Conservation (phyloP, 2,797 vertebrate species). For the Acipenser oxyrinchus region DNA sequence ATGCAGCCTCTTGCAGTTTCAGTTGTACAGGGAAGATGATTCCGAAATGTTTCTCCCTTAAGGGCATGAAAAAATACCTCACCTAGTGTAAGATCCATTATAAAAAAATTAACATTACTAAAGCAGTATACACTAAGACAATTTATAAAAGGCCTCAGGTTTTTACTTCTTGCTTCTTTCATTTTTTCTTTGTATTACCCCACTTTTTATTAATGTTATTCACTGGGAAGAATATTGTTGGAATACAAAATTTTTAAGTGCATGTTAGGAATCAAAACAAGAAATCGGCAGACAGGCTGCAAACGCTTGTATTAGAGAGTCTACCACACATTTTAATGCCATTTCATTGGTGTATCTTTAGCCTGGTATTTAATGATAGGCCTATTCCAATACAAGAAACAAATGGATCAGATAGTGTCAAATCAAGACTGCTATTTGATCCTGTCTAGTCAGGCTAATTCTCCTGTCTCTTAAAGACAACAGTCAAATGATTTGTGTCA, state of each 20-base stretch:
- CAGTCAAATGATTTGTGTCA: constrained; percentile 46
- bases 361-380: constrained; percentile 50
- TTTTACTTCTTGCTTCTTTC: neutral
- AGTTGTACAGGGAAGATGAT: no score
- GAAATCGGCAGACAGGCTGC: constrained; percentile 19
- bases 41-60: no score
- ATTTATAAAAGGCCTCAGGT: neutral
- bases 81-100: neutral
- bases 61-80: no score
- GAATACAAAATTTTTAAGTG: neutral
- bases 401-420: constrained; percentile 60
- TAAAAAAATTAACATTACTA: neutral
- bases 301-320: neutral
- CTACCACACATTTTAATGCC: no score
- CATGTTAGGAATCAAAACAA: neutral
- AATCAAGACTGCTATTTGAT: constrained; percentile 55
- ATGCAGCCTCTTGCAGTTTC: no score
- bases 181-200: neutral
- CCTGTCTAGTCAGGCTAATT: constrained; percentile 49
- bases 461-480: constrained; percentile 38
- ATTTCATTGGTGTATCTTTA: constrained; percentile 32
- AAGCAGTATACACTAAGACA: neutral
- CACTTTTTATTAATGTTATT: neutral
- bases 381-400: constrained; percentile 49
- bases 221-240: neutral